Conservation (phyloP, 2,797 vertebrate species). For the Oreochromis grahami region DNA sequence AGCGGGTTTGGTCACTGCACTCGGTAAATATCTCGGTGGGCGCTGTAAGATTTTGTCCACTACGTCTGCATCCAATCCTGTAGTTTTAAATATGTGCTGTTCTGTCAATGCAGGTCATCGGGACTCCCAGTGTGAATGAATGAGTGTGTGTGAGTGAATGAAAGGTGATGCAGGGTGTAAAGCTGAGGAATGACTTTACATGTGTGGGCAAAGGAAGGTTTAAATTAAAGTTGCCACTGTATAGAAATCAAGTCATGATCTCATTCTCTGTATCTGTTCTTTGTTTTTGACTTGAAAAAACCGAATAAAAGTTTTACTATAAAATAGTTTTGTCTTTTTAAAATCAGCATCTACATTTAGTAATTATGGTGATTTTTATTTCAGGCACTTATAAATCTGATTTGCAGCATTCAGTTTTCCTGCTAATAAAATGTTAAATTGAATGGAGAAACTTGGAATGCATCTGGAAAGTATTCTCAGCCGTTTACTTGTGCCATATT, state of each 20-base stretch:
- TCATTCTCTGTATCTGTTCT: conserved; percentile 79
- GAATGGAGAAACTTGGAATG: rapidly evolving
- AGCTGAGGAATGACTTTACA: conserved; percentile 46
- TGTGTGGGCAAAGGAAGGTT: conserved; percentile 63
- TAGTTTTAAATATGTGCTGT: conserved; percentile 51
- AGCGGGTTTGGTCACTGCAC: conserved; percentile 28
- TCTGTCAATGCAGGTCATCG: conserved; percentile 29
- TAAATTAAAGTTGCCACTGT: conserved; percentile 81
- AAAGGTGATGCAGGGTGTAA: conserved; percentile 62
- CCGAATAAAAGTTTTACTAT: conserved; percentile 81
- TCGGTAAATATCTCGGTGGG: conserved; percentile 31
- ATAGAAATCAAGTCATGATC: conserved; percentile 76
- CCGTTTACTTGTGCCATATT: neutral
- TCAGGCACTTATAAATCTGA: neutral
- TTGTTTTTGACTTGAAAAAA: conserved; percentile 78
- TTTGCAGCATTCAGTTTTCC: neutral
- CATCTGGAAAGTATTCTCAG: neutral
- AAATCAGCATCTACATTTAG: neutral
- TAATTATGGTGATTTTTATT: rapidly evolving
- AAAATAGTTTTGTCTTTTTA: neutral
- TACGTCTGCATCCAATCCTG: conserved; percentile 43
- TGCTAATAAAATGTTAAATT: neutral
- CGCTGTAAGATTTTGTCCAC: conserved; percentile 14
- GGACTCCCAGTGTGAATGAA: conserved; percentile 55
- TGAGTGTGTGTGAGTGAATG: conserved; percentile 10